Percentiles rank a stretch among this genome's conserved stretches.
Evolutionary conservation across 2,113 vertebrate genomes (phyloP).

Genomic region (Atlantisia rogersi): DNA sequence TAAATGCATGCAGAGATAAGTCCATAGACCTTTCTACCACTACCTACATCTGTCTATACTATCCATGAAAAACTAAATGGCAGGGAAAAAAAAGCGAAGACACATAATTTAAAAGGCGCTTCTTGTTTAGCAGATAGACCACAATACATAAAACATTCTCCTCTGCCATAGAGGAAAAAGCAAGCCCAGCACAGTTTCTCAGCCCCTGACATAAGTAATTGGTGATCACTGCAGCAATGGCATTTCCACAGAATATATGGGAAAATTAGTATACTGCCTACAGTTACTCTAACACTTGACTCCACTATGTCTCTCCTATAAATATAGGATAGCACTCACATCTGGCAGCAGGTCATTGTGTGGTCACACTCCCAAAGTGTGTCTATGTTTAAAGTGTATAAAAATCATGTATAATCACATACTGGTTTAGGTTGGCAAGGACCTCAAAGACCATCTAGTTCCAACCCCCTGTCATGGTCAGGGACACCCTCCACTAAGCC

Average conservation of each 20-base stretch:
- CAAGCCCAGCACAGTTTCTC: neutral
- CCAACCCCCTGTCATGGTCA: too few species aligned
- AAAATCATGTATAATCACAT: neutral
- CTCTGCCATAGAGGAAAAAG: neutral
- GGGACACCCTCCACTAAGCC: too few species aligned
- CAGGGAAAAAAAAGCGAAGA: neutral
- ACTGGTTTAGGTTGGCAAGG: too few species aligned
- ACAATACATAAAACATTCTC: neutral
- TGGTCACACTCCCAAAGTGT: neutral
- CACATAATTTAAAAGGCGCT: neutral
- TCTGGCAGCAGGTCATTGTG: neutral
- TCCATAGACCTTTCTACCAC: neutral
- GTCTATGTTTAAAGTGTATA: neutral
- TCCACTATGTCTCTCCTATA: neutral
- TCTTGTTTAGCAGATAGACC: neutral
- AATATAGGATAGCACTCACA: neutral
- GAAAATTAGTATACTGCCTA: neutral
- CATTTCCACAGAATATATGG: neutral
- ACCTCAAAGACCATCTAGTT: too few species aligned
- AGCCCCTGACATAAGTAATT: neutral
- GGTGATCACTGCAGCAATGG: rapidly evolving
- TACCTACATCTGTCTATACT: neutral
- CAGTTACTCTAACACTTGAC: neutral
- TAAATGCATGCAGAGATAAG: neutral
- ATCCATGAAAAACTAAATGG: neutral